Evolutionary conservation across 2,888 invertebrate genomes (phyloP), one percentile per base, ranked within the genome.

Genomic region (Microplitis deprimator): DNA sequence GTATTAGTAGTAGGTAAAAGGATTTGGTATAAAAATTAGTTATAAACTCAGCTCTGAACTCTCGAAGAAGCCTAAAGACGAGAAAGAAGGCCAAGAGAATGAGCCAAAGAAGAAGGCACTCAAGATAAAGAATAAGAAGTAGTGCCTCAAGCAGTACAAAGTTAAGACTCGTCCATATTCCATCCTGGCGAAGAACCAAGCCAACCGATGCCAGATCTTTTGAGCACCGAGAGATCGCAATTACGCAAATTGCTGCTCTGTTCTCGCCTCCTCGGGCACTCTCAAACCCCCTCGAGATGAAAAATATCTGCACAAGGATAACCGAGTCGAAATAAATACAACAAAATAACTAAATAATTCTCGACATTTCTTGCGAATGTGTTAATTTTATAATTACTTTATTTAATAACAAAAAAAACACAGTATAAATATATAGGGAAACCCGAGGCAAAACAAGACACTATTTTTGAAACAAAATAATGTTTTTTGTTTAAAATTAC

Each of bases 201-300:
- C 38, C 39, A 68, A 68, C 39, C 68, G 16, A 38, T 40, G 68
- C 16, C n/a, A 17, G 77, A 79, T 83, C 79, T 80, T 80, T 75
- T 78, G 76, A 84, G 84, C 82, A 82, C 83, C 82, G 83, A 83
- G 81, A 82, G 82, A 85, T 87, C 84, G 86, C 85, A 88, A 88
- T 88, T 88, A 88, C 88, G 88, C 86, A 88, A 88, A 88, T 88
- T 88, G 86, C 86, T 83, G 87, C 84, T 85, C 86, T 85, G 87
- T 88, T 88, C 87, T 87, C 86, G 86, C 87, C 85, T 86, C 81
- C 71, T 71, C 75, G 60, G 77, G 74, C 74, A 73, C 68, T 72
- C 62, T 29, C 59, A 68, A 62, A 65, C 70, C 76, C 76, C 70
- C 65, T 61, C 61, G 73, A 60, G 62, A 73, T 73, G 68, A 77